Conservation (phyloP, 1,140 invertebrate species). For the Drosophila paulistorum region DNA sequence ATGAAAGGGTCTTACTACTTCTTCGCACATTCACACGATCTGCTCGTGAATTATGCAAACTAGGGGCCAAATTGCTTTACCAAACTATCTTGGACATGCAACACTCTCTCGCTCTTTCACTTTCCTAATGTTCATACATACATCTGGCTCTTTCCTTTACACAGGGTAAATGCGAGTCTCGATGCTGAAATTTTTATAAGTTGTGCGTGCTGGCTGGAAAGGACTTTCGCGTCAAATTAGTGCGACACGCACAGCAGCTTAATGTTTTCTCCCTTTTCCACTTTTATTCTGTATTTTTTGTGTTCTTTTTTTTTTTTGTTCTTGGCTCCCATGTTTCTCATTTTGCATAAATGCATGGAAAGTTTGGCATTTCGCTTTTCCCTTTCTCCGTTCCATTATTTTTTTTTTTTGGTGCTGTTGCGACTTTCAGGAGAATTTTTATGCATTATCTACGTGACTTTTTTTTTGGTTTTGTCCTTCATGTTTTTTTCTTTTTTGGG, state of each 20-base stretch:
- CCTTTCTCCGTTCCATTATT: background rate
- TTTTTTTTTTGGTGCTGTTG: background rate
- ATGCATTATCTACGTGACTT: constrained; percentile 20
- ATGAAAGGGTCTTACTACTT: background rate
- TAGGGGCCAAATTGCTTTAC: constrained; percentile 10
- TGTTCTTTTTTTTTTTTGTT: too few species aligned
- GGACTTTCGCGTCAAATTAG: constrained; percentile 22
- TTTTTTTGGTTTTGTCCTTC: background rate
- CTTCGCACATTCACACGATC: constrained; percentile 18
- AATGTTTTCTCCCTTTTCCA: constrained; percentile 10
- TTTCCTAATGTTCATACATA: background rate
- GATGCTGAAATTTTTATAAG: constrained; percentile 22
- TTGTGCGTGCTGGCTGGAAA: constrained; percentile 17
- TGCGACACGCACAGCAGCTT: constrained; percentile 23
- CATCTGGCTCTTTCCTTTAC: background rate
- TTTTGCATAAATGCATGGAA: constrained; percentile 25
- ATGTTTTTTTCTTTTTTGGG: background rate
- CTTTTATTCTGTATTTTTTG: background rate
- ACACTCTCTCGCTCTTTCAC: background rate
- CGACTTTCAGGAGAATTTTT: constrained; percentile 15
- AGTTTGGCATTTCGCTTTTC: constrained; percentile 6
- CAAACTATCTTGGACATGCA: constrained; percentile 20
- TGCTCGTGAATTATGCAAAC: constrained; percentile 18
- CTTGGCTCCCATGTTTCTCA: constrained; percentile 14
- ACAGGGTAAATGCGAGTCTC: background rate